Evolutionary conservation across 2,888 invertebrate genomes (phyloP).

Genomic region (Palloptera scutellata): DNA sequence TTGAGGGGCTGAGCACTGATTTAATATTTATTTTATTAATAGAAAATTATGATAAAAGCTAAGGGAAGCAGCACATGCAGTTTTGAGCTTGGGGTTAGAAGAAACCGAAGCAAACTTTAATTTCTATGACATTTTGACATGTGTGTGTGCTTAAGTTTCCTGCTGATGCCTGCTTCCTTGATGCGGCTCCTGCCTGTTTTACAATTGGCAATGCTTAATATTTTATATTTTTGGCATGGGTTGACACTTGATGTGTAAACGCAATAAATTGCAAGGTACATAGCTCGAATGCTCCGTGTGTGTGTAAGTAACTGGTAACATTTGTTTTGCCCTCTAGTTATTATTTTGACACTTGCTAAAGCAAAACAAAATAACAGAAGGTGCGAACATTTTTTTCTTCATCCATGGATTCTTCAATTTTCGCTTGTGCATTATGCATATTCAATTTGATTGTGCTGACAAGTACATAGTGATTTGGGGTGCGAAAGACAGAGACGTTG

Average conservation of each 20-base stretch:
- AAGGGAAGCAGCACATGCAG: too few species aligned
- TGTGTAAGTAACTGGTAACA: constrained; percentile 28
- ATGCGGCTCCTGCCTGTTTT: too few species aligned
- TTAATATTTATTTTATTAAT: constrained; percentile 59
- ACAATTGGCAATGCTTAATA: too few species aligned
- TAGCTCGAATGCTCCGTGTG: too few species aligned
- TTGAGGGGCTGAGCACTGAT: constrained; percentile 44
- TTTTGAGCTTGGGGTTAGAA: too few species aligned
- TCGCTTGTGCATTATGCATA: neutral
- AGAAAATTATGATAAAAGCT: constrained; percentile 54
- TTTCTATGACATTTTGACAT: constrained; percentile 28
- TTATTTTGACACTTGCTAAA: constrained; percentile 3
- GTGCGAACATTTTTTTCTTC: constrained; percentile 18
- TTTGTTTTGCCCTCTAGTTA: constrained; percentile 7
- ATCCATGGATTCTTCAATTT: neutral
- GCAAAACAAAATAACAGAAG: constrained; percentile 9
- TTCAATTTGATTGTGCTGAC: too few species aligned
- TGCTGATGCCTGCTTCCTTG: neutral
- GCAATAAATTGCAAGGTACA: neutral
- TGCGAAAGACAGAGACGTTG: too few species aligned
- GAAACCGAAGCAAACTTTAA: constrained; percentile 33
- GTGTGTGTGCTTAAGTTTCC: neutral
- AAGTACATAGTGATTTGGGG: too few species aligned
- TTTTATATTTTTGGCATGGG: too few species aligned
- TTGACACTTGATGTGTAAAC: too few species aligned